A percentile compares a stretch with the other conserved stretches of the same genome.
These are phyloP conservation scores for Amyelois transitella DNA, from an alignment of 1,140 invertebrate species.

Conservation along the genomic window DNA sequence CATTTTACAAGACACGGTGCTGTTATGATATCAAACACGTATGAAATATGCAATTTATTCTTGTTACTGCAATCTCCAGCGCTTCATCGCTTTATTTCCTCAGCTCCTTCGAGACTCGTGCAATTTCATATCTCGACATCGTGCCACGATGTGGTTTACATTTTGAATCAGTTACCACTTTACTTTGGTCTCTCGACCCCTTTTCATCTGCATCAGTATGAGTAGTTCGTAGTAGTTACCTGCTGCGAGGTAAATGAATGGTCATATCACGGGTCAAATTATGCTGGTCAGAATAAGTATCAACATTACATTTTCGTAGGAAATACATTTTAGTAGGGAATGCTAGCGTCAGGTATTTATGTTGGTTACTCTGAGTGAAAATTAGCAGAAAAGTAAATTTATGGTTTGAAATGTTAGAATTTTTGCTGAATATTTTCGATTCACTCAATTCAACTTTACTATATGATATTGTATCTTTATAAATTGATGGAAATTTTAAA, in stretches of 20 bases:
- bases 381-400: background rate
- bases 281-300: background rate
- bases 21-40: background rate
- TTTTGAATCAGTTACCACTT: constrained; percentile 32
- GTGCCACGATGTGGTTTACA: constrained; percentile 40
- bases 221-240: background rate
- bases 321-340: background rate
- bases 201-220: constrained; percentile 1
- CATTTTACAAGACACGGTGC: background rate
- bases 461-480: too few species aligned
- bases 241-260: background rate
- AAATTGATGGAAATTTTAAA: too few species aligned
- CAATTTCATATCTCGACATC: constrained; percentile 51
- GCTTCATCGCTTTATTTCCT: constrained; percentile 24
- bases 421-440: background rate
- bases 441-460: background rate
- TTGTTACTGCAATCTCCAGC: constrained; percentile 12
- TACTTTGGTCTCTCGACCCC: constrained; percentile 22
- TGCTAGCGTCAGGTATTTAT: background rate
- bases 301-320: background rate
- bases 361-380: background rate
- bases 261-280: background rate
- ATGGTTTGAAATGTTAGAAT: background rate
- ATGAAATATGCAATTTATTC: background rate
- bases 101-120: constrained; percentile 41